Conservation (phyloP, 2,888 invertebrate genomes). For the Caenorhabditis auriculariae region DNA sequence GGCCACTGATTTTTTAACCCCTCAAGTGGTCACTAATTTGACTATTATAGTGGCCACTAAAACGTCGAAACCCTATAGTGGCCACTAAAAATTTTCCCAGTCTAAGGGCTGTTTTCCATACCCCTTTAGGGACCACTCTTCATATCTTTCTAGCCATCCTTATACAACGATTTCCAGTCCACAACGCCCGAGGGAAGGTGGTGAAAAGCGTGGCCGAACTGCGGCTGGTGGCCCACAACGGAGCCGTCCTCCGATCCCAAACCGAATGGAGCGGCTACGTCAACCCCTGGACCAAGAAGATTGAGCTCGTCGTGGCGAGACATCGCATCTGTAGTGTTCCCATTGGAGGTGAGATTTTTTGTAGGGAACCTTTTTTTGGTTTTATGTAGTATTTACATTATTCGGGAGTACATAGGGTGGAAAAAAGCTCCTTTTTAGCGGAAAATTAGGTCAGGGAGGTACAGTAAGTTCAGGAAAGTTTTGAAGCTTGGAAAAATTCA, state of each 20-base stretch:
- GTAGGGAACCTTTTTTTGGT: not conserved
- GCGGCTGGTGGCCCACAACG: conserved; percentile 57
- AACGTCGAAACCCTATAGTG: too few relatives aligned
- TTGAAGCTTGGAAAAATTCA: too few relatives aligned
- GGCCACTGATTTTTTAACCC: too few relatives aligned
- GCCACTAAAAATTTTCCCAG: too few relatives aligned
- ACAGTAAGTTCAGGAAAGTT: not conserved
- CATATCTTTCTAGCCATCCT: too few relatives aligned
- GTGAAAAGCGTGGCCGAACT: conserved; percentile 48
- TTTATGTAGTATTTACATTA: not conserved
- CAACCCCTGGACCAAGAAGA: conserved; percentile 86
- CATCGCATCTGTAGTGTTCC: conserved; percentile 46
- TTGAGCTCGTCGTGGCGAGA: conserved; percentile 86
- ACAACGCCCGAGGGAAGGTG: conserved; percentile 41
- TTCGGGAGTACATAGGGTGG: not conserved
- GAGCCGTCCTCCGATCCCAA: conserved; percentile 73
- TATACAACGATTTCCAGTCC: conserved; percentile 46
- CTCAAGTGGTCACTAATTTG: too few relatives aligned
- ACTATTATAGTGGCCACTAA: too few relatives aligned
- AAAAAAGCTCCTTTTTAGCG: not conserved
- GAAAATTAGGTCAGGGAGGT: not conserved
- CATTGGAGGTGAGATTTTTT: conserved; percentile 30
- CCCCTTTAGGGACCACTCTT: too few relatives aligned
- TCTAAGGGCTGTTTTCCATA: too few relatives aligned
- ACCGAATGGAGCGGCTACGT: conserved; percentile 83